phyloP scores from a whole-genome alignment of 1,140 invertebrate genomes.

The Saccostrea cuccullata region DNA sequence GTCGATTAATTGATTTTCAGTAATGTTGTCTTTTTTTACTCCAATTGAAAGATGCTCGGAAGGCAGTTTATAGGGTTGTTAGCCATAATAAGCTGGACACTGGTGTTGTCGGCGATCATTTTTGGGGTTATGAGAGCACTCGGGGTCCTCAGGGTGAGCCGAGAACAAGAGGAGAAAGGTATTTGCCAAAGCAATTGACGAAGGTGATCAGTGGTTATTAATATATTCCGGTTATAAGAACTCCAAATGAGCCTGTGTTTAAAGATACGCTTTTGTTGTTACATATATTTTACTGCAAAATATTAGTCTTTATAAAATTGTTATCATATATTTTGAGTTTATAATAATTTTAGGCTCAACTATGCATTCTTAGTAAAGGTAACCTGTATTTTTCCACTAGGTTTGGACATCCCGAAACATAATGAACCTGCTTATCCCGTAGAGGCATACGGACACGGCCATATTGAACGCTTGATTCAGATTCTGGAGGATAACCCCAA shows the following conservation, averaged over 20 bases:
- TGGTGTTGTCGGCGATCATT: slow-evolving; percentile 74
- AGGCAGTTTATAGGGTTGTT: slow-evolving; percentile 80
- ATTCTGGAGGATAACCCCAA: slow-evolving; percentile 61
- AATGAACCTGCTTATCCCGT: slow-evolving; percentile 81
- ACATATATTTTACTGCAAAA: too few relatives aligned
- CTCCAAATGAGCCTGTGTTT: too few relatives aligned
- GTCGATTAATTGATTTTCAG: too few relatives aligned
- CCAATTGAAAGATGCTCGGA: slow-evolving; percentile 74
- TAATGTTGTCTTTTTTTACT: too few relatives aligned
- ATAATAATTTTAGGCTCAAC: too few relatives aligned
- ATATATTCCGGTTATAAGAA: too few relatives aligned
- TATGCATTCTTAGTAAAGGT: too few relatives aligned
- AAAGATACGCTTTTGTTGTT: too few relatives aligned
- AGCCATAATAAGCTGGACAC: slow-evolving; percentile 80
- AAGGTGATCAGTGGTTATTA: too few relatives aligned
- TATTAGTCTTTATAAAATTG: too few relatives aligned
- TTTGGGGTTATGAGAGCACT: slow-evolving; percentile 79
- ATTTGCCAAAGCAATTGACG: neutral
- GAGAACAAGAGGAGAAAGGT: slow-evolving; percentile 80
- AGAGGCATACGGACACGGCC: slow-evolving; percentile 78
- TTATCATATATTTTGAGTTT: too few relatives aligned
- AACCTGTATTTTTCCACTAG: slow-evolving; percentile 58
- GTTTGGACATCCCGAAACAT: slow-evolving; percentile 81
- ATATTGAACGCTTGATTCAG: slow-evolving; percentile 70
- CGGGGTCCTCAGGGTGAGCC: slow-evolving; percentile 77